Evolutionary conservation across 1,140 invertebrate species (phyloP).

Genomic region (Drosophila biarmipes): DNA sequence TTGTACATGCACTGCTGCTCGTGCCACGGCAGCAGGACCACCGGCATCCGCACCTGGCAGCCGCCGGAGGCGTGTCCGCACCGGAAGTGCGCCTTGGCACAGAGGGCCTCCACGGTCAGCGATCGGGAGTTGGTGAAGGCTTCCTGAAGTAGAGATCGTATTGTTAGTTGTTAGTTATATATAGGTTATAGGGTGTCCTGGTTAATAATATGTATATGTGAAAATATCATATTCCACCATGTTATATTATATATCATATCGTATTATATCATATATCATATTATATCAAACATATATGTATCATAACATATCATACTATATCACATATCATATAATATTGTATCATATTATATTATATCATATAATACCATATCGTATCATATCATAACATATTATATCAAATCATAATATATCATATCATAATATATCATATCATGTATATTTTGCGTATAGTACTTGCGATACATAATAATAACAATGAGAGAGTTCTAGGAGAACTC

Average conservation of each 20-base stretch:
- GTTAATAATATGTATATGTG: no score
- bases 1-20: slow-evolving; percentile 83
- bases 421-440: no score
- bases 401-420: not conserved
- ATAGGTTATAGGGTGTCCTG: no score
- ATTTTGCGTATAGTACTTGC: no score
- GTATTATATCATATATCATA: no score
- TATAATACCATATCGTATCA: no score
- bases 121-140: slow-evolving; percentile 74
- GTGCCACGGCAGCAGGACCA: slow-evolving; percentile 76
- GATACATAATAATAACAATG: not conserved
- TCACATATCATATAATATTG: not conserved
- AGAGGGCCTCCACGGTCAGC: slow-evolving; percentile 79
- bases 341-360: not conserved
- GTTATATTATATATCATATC: no score
- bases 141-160: slow-evolving; percentile 39
- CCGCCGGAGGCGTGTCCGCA: slow-evolving; percentile 73
- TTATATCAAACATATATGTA: no score
- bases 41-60: slow-evolving; percentile 73
- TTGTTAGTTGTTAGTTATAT: not conserved
- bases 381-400: no score
- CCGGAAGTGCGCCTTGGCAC: slow-evolving; percentile 79
- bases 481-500: no score
- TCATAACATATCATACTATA: not conserved
- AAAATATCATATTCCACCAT: no score